A percentile compares a stretch with the other conserved stretches of the same genome.
These are phyloP conservation scores for Vulpes ferrilata DNA, from an alignment of 2,113 vertebrate genomes.

Conservation along the genomic window DNA sequence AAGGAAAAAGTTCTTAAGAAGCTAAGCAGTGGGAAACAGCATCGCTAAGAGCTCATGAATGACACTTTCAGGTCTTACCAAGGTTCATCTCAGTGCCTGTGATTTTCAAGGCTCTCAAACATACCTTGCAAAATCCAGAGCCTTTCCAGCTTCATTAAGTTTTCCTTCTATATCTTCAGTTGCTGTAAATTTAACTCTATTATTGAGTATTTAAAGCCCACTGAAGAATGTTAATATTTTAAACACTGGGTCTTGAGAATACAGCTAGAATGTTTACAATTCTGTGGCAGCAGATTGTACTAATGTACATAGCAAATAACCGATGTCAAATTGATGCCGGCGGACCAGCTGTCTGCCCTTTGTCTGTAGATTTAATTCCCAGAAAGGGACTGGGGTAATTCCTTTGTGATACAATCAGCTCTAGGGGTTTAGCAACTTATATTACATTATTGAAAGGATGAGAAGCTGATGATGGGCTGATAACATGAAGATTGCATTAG, in stretches of 20 bases:
- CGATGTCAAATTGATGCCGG: not conserved
- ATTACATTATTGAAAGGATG: slow-evolving; percentile 70
- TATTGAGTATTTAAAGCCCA: slow-evolving; percentile 27
- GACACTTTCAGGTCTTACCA: not conserved
- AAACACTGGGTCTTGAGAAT: slow-evolving; percentile 1
- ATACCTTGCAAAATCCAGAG: not conserved
- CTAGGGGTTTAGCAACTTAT: slow-evolving; percentile 58
- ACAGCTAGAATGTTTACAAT: not conserved
- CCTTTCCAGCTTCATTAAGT: not conserved
- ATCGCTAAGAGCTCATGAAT: not conserved
- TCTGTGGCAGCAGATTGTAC: not conserved
- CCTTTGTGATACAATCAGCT: slow-evolving; percentile 73
- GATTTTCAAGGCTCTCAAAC: not conserved
- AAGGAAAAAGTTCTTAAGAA: slow-evolving; percentile 29
- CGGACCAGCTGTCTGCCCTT: slow-evolving; percentile 58
- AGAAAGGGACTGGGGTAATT: slow-evolving; percentile 53
- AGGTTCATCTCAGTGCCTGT: not conserved
- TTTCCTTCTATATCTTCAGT: not conserved
- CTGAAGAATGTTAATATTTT: slow-evolving; percentile 42
- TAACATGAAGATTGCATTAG: slow-evolving; percentile 65
- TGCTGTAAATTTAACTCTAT: slow-evolving; percentile 28
- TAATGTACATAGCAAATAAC: slow-evolving; percentile 13
- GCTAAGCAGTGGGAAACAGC: not conserved
- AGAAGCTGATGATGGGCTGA: slow-evolving; percentile 44
- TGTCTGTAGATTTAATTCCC: slow-evolving; percentile 69